Evolutionary conservation across 2,113 vertebrate genomes (phyloP).

Genomic region (Addax nasomaculatus): DNA sequence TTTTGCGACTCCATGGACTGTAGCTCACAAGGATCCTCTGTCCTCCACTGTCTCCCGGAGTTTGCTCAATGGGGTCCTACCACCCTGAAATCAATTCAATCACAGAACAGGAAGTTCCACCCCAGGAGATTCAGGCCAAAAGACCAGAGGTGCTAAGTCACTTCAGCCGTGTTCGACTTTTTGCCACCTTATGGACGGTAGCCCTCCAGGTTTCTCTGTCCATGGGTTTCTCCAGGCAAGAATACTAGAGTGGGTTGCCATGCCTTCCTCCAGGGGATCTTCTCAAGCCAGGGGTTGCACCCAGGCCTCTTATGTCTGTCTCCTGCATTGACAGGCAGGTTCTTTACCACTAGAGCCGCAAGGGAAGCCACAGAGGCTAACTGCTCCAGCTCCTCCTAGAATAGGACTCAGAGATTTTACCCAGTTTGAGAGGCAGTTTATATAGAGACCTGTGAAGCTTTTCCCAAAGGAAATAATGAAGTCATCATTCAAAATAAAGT

Average conservation of each 20-base stretch:
- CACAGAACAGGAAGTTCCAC: not conserved
- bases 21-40: not conserved
- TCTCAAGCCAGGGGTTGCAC: not conserved
- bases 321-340: not conserved
- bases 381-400: not conserved
- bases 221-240: not conserved
- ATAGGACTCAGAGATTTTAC: not conserved
- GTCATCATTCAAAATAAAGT: not conserved
- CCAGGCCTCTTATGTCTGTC: not conserved
- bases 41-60: not conserved
- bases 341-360: not conserved
- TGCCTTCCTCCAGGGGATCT: not conserved
- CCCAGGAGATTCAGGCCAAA: not conserved
- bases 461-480: not conserved
- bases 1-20: not conserved
- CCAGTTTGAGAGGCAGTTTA: not conserved
- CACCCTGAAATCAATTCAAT: not conserved
- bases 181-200: not conserved
- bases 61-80: not conserved
- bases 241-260: not conserved
- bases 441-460: not conserved
- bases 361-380: not conserved
- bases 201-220: not conserved
- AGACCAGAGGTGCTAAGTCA: not conserved
- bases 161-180: not conserved